Base-by-base conservation (phyloP, 2,113 vertebrate genomes). In the Colistium nudipinnis region DNA sequence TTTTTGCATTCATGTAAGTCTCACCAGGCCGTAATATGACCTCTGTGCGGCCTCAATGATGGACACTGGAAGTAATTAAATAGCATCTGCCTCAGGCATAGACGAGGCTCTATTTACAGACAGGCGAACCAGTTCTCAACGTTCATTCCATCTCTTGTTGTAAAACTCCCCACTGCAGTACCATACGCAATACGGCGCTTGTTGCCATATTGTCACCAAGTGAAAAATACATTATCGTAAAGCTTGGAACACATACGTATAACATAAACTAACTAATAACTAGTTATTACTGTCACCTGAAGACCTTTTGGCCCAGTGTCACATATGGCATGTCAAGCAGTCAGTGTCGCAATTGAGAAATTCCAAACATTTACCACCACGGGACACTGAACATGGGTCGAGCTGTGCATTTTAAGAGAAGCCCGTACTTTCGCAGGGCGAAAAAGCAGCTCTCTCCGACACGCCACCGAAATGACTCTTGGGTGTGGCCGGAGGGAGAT, bases 401-500 rank as follows among this genome's bases (percentile, higher is more conserved):
- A 69, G 54, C n/a, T 59, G 59, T 7, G n/a, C 12, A 1, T 45
- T 78, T 48, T 43, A 14, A n/a, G 22, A 45, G 51, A 57, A 47
- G 33, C 51, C 44, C 62, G 57, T 25, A n/a, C n/a, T n/a, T n/a
- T n/a, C n/a, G 30, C 43, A 38, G 61, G 62, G 60, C 22, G 9
- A 33, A 63, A 68, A 52, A 53, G 28, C 54, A 69, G 51, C 44
- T 54, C 35, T 65, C 22, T 12, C 27, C 33, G n/a, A 53, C 28
- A 60, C 60, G 20, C 62, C 11, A 11, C 66, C 67, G 20, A 77
- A 53, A 76, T 31, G 14, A 64, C 17, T 79, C 78, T 81, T 87
- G 92, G 92, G 92, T 93, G 92, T 92, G 92, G 92, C 91, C 81
- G 43, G 44, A 72, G 51, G 76, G 86, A 69, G 70, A 35, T 39